Conservation (phyloP, 2,113 vertebrate species). For the Sapayoa aenigma region DNA sequence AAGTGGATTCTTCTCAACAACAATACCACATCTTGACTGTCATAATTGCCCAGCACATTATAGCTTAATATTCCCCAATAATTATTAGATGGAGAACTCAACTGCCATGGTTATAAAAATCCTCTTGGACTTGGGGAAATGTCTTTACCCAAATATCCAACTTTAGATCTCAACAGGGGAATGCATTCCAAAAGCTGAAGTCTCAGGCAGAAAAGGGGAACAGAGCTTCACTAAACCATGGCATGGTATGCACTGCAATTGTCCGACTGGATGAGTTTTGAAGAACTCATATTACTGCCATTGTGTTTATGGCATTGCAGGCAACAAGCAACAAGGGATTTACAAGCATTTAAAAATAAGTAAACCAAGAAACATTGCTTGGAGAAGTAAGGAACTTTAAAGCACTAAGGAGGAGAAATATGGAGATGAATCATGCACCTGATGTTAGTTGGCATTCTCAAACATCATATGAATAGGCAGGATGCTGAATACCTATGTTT, state of each 20-base stretch:
- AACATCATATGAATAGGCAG: conserved; percentile 79
- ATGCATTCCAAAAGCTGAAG: conserved; percentile 35
- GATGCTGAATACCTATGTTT: conserved; percentile 94
- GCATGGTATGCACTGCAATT: conserved; percentile 37
- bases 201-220: conserved; percentile 42
- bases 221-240: background rate
- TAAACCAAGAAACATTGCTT: conserved; percentile 54
- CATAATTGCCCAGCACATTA: background rate
- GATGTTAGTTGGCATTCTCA: conserved; percentile 90
- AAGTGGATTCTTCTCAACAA: background rate
- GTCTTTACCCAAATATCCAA: background rate
- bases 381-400: conserved; percentile 60
- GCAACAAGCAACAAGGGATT: conserved; percentile 75
- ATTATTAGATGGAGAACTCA: background rate
- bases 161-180: background rate
- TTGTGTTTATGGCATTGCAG: conserved; percentile 57
- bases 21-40: background rate
- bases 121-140: conserved; percentile 22
- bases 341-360: conserved; percentile 63
- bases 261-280: background rate
- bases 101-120: background rate
- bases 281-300: background rate
- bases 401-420: conserved; percentile 49
- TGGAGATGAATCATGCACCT: conserved; percentile 85
- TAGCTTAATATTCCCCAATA: background rate